A percentile compares a stretch with the other conserved stretches of the same genome.
phyloP scores from a whole-genome alignment of 2,888 invertebrate genomes.

The Eurytoma adleriae region DNA sequence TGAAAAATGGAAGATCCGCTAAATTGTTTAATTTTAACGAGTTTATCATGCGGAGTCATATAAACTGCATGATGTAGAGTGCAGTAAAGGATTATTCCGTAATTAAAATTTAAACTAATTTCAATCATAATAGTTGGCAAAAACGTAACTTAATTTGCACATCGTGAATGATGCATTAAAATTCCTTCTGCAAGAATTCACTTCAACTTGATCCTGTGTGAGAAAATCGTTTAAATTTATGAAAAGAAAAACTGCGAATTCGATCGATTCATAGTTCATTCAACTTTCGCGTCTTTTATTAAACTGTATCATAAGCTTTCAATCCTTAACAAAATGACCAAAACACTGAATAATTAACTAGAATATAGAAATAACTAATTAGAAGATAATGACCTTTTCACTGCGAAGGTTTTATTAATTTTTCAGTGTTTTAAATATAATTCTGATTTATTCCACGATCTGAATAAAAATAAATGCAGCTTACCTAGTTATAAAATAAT shows the following conservation, averaged over 20 bases:
- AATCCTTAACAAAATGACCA: too few relatives aligned
- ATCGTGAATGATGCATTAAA: constrained; percentile 14
- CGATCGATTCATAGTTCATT: too few relatives aligned
- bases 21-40: not conserved
- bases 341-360: too few relatives aligned
- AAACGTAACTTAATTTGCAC: not conserved
- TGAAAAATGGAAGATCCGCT: not conserved
- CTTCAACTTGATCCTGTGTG: not conserved
- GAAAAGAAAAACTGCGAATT: constrained; percentile 1
- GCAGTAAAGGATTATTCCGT: not conserved
- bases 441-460: too few relatives aligned
- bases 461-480: too few relatives aligned
- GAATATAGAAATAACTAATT: too few relatives aligned
- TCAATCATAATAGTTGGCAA: not conserved
- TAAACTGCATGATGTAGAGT: not conserved
- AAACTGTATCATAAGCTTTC: too few relatives aligned
- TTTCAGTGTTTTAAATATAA: too few relatives aligned
- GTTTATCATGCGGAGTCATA: not conserved
- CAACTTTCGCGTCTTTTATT: too few relatives aligned
- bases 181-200: constrained; percentile 17
- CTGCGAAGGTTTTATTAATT: too few relatives aligned
- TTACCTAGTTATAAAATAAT: too few relatives aligned
- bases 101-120: constrained; percentile 32
- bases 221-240: not conserved
- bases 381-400: too few relatives aligned